Percentiles rank a stretch among this genome's conserved stretches.
phyloP scores from a whole-genome alignment of 1,140 invertebrate genomes.

The Aricia agestis region DNA sequence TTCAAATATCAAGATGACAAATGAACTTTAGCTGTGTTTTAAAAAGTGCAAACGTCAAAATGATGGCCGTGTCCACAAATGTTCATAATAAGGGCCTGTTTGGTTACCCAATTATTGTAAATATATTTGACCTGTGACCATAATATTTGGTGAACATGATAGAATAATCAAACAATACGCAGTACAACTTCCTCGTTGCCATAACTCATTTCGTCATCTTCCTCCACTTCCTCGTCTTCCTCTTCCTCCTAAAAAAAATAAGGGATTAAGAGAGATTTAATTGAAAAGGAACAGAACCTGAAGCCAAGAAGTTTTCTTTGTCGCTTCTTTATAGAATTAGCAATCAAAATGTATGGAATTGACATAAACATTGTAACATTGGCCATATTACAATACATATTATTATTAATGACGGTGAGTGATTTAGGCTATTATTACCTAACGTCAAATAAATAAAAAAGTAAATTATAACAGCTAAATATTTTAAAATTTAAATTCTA shows the following conservation, averaged over 20 bases:
- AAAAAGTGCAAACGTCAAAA: background rate
- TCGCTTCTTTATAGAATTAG: too few relatives aligned
- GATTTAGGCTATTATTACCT: too few relatives aligned
- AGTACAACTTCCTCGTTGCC: conserved; percentile 39
- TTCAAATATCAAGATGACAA: background rate
- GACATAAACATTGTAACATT: too few relatives aligned
- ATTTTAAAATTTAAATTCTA: too few relatives aligned
- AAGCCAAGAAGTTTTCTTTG: too few relatives aligned
- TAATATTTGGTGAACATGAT: background rate
- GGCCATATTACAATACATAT: too few relatives aligned
- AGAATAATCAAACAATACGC: conserved; percentile 29
- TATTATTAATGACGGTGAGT: too few relatives aligned
- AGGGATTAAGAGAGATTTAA: background rate
- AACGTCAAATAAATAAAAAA: too few relatives aligned
- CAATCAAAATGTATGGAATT: too few relatives aligned
- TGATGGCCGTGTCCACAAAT: background rate
- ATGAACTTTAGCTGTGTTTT: background rate
- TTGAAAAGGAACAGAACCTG: too few relatives aligned
- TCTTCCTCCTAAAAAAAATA: conserved; percentile 34
- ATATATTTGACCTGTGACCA: background rate
- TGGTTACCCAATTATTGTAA: background rate
- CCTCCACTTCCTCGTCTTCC: conserved; percentile 33
- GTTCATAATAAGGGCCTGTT: background rate
- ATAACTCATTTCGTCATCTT: conserved; percentile 35
- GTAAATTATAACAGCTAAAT: too few relatives aligned